Base-by-base conservation (phyloP, 2,113 vertebrate species). In the Cephalophus harveyi region DNA sequence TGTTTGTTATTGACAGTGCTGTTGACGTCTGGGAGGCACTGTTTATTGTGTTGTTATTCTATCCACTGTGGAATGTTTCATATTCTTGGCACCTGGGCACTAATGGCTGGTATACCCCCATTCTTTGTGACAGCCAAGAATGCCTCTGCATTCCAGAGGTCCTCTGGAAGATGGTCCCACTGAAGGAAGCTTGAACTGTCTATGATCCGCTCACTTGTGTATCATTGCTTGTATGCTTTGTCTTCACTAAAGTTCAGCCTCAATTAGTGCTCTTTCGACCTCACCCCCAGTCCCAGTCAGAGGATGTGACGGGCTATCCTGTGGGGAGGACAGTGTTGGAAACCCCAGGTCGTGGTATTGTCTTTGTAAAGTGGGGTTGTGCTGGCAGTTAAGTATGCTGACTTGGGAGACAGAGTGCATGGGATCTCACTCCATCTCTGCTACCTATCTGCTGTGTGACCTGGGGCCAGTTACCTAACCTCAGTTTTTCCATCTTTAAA, bases 241-340 rank as follows among this genome's bases (percentile, higher is more conserved):
- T 93, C 78, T 90, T 95, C 64, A 89, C 33, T 95, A 62, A 89
- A 78, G 11, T 55, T 96, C 10, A 95, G 54, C 76, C 81, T 90
- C 40, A 57, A 6, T 48, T 89, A 79, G 23, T 67, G 9, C 40
- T 78, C 25, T 62, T 95, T 91, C 60, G 89, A 11, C 14, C 1
- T 36, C 28, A 33, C 2, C 4, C 33, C 1, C 5, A 59, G 1
- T 50, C n/a, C 50, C 33, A 48, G 40, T 40, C 50, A 43, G 62
- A 90, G 87, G 52, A 28, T 19, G 13, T 52, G 57, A n/a, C 1
- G 2, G 87, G 30, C 55, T 87, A 0, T 76, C 30, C 28, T 59
- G 0, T n/a, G 76, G 7, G 50, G 60, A 67, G 36, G 84, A 62
- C 16, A 33, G 3, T 86, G 27, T 19, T 60, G 33, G 54, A 86